Evolutionary conservation across 2,888 invertebrate genomes (phyloP), one percentile per base, ranked within the genome.

Genomic region (Teleiodes luculella): DNA sequence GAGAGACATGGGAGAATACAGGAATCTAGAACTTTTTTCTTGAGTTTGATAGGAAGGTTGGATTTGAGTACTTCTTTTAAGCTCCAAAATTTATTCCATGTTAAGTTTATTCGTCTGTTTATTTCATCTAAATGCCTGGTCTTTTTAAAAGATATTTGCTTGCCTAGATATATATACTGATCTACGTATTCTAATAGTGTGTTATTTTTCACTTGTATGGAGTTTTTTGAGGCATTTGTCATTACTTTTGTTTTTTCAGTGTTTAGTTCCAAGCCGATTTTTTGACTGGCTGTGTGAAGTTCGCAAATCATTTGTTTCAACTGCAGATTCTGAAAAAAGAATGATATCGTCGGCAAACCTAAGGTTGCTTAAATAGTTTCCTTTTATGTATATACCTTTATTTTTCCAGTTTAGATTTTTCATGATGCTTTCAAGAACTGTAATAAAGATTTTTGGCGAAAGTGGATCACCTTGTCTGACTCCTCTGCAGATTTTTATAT

Each of bases 131-230:
- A 50, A 49, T 51, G 7, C 11, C 20, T 4, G 51, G 54, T 5
- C 14, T 53, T 8, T 47, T 18, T 11, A 36, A 41, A 35, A 58
- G 55, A 14, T 0, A 62, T 36, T 45, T 55, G 56, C 37, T 62
- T 56, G 0, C 58, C 59, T n/a, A 64, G 31, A 28, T 64, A 61
- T 2, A 59, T 43, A 30, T 59, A 58, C 7, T 56, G 18, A 3
- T 51, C 36, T 47, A 46, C 39, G 30, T 55, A 55, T 13, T 55
- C 36, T 11, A 49, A 3, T 10, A 11, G 18, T 14, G 8, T 11
- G 8, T 18, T 11, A 6, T 7, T 41, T 7, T 10, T 20, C 7
- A 20, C 8, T n/a, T n/a, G n/a, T 1, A 41, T 41, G 11, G 41
- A 20, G 1, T 4, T 18, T 20, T 41, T 20, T 4, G 6, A 13